Percentiles rank a stretch among this genome's conserved stretches.
Conservation (phyloP, 2,113 vertebrate species). For the Synchiropus splendidus region DNA sequence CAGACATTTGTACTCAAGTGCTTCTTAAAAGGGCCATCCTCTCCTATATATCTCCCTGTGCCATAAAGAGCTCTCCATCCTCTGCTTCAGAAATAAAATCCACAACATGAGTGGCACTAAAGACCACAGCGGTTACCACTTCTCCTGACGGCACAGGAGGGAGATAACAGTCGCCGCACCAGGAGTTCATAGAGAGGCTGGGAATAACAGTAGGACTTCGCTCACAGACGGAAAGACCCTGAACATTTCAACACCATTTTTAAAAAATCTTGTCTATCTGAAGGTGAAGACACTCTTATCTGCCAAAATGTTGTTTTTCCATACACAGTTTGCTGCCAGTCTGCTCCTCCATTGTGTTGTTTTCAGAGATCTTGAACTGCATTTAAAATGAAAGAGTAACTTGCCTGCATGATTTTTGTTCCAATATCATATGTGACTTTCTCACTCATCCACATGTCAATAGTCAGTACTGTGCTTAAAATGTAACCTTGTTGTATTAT, state of each 20-base stretch:
- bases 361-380: too few relatives aligned
- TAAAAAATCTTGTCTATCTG: too few relatives aligned
- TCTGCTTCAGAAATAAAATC: conserved; percentile 22
- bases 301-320: too few relatives aligned
- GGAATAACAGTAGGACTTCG: conserved; percentile 27
- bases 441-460: too few relatives aligned
- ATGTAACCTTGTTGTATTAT: too few relatives aligned
- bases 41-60: neutral
- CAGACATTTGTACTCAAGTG: conserved; percentile 10
- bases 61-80: conserved; percentile 8
- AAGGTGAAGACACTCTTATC: too few relatives aligned
- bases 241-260: neutral
- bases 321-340: too few relatives aligned
- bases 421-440: too few relatives aligned
- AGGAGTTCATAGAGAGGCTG: conserved; percentile 34
- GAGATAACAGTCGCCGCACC: conserved; percentile 33
- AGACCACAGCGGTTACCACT: conserved; percentile 40
- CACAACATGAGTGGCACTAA: conserved; percentile 31
- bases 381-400: too few relatives aligned
- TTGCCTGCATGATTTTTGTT: too few relatives aligned
- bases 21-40: conserved; percentile 7
- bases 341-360: too few relatives aligned
- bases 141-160: conserved; percentile 30
- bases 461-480: too few relatives aligned
- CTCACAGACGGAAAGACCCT: conserved; percentile 30